These are phyloP conservation scores for Noturus placidus DNA, from an alignment of 2,113 vertebrate species.

Conservation along the genomic window DNA sequence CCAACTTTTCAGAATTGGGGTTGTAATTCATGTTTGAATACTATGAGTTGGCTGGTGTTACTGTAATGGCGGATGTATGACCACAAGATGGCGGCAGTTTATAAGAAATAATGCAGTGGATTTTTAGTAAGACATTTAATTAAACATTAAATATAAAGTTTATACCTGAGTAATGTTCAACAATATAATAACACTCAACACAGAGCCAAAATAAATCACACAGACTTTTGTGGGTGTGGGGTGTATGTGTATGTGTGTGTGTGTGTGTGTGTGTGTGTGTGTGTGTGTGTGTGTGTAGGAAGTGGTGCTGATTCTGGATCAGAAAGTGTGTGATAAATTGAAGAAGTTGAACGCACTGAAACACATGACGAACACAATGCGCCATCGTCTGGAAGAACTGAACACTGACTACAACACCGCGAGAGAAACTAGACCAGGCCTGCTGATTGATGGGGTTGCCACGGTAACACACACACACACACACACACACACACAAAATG, in stretches of 20 bases:
- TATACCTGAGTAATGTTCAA: too few relatives aligned
- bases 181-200: too few relatives aligned
- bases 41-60: too few relatives aligned
- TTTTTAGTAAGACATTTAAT: too few relatives aligned
- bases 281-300: slow-evolving; percentile 59
- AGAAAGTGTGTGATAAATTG: slow-evolving; percentile 72
- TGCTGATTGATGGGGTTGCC: slow-evolving; percentile 10
- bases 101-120: too few relatives aligned
- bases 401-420: slow-evolving; percentile 63
- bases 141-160: too few relatives aligned
- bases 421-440: slow-evolving; percentile 52
- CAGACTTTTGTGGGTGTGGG: background rate
- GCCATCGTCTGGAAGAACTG: slow-evolving; percentile 67
- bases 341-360: slow-evolving; percentile 78
- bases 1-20: too few relatives aligned
- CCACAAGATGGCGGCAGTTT: too few relatives aligned
- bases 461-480: slow-evolving; percentile 8
- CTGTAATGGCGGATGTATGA: too few relatives aligned
- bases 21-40: too few relatives aligned
- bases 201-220: too few relatives aligned
- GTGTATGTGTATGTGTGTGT: background rate
- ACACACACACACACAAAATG: background rate
- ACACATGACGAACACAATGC: slow-evolving; percentile 68
- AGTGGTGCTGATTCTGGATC: slow-evolving; percentile 69
- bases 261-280: slow-evolving; percentile 61